phyloP scores from a whole-genome alignment of 2,113 vertebrate species.

The Emydocephalus ijimae region DNA sequence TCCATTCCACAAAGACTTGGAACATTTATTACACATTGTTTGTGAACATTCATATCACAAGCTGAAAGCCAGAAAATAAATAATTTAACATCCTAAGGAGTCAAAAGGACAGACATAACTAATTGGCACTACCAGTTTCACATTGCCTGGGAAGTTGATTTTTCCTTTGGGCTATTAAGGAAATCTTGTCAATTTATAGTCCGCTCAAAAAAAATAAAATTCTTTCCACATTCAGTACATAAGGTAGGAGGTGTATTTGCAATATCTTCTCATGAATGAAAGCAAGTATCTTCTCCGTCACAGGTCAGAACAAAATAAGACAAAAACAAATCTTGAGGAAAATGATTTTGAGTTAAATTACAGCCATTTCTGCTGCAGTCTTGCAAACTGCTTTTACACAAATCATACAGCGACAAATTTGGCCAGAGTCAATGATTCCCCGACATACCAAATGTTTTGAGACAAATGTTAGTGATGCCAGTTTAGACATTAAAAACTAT shows the following conservation, averaged over 20 bases:
- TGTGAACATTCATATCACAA: conserved; percentile 97
- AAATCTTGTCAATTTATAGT: neutral
- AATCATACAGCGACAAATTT: too few relatives aligned
- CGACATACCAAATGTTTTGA: too few relatives aligned
- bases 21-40: conserved; percentile 94
- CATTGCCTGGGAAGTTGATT: neutral
- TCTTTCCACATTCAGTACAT: neutral
- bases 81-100: conserved; percentile 17
- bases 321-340: neutral
- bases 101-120: neutral
- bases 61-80: conserved; percentile 69
- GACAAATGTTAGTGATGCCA: neutral
- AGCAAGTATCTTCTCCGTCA: neutral
- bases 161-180: neutral
- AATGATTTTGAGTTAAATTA: neutral
- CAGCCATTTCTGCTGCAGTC: neutral
- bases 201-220: neutral
- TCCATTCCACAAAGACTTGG: conserved; percentile 95
- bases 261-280: neutral
- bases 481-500: neutral
- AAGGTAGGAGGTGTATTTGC: neutral
- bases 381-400: neutral
- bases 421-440: neutral
- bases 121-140: neutral
- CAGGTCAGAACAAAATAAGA: neutral